Percentiles rank a stretch among this genome's conserved stretches.
These are phyloP conservation scores for Ambastaia sidthimunki DNA, from an alignment of 2,797 vertebrate species.

Conservation along the genomic window DNA sequence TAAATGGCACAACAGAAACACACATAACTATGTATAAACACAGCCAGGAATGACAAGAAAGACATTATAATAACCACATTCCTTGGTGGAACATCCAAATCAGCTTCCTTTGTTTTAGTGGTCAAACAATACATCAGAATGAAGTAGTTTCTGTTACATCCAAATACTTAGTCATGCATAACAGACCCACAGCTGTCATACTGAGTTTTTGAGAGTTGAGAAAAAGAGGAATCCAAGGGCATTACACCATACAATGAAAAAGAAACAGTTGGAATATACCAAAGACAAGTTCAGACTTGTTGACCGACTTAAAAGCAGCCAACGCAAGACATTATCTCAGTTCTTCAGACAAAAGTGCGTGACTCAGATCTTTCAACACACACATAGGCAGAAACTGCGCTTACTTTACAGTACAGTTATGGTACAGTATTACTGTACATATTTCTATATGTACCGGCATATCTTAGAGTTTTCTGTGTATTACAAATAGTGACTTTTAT, in stretches of 20 bases:
- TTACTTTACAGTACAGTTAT: background rate
- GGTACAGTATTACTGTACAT: background rate
- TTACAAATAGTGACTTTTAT: background rate
- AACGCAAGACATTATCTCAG: constrained; percentile 14
- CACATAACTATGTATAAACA: background rate
- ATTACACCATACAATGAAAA: constrained; percentile 11
- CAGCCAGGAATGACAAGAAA: constrained; percentile 22
- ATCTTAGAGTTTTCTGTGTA: background rate
- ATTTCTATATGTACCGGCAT: background rate
- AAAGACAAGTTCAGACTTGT: constrained; percentile 26
- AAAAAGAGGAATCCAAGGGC: constrained; percentile 24
- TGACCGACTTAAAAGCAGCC: constrained; percentile 1
- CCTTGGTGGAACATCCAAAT: too few relatives aligned
- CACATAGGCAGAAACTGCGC: background rate
- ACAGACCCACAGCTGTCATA: constrained; percentile 30
- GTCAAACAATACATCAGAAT: constrained; percentile 21
- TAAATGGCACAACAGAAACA: constrained; percentile 1
- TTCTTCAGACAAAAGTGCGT: background rate
- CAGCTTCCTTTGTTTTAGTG: constrained; percentile 1
- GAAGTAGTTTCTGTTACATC: constrained; percentile 29
- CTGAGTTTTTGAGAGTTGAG: constrained; percentile 5
- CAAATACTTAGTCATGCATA: constrained; percentile 21
- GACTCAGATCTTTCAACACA: background rate
- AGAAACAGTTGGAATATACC: constrained; percentile 8
- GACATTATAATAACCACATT: constrained; percentile 21